phyloP scores from a whole-genome alignment of 2,888 invertebrate genomes.

The Spicauda simplicius region DNA sequence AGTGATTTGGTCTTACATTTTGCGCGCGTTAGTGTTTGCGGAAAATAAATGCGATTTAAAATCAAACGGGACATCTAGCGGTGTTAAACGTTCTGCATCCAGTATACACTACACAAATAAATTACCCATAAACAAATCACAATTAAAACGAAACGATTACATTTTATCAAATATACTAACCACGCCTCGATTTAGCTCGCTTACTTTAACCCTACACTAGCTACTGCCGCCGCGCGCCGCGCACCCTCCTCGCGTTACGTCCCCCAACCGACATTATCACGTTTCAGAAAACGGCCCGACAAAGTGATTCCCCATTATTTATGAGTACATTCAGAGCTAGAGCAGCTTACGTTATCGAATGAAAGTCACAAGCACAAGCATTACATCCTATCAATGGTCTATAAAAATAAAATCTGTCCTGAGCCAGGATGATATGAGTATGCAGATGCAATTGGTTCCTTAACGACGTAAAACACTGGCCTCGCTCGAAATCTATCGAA shows the following conservation, averaged over 20 bases:
- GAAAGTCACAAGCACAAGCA: constrained; percentile 7
- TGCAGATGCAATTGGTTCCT: constrained; percentile 22
- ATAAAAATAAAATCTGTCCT: constrained; percentile 24
- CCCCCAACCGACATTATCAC: not conserved
- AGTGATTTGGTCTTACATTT: not conserved
- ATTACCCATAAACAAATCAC: constrained; percentile 20
- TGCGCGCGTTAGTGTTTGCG: not conserved
- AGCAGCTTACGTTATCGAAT: not conserved
- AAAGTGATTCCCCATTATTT: not conserved
- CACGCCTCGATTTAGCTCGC: constrained; percentile 6
- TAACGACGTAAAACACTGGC: not conserved
- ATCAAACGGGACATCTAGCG: not conserved
- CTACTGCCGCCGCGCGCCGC: constrained; percentile 14
- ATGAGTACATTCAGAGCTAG: not conserved
- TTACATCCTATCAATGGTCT: constrained; percentile 13
- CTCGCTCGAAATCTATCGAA: not conserved
- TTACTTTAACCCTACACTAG: constrained; percentile 4
- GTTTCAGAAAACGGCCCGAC: not conserved
- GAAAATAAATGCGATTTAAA: constrained; percentile 4
- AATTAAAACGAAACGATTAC: constrained; percentile 13
- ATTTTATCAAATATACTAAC: constrained; percentile 6
- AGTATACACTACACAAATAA: constrained; percentile 4
- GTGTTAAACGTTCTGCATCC: not conserved
- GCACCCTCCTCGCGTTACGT: not conserved
- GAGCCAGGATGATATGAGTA: constrained; percentile 25